Base-by-base conservation (phyloP, 2,113 vertebrate species). In the Microcebus jonahi region DNA sequence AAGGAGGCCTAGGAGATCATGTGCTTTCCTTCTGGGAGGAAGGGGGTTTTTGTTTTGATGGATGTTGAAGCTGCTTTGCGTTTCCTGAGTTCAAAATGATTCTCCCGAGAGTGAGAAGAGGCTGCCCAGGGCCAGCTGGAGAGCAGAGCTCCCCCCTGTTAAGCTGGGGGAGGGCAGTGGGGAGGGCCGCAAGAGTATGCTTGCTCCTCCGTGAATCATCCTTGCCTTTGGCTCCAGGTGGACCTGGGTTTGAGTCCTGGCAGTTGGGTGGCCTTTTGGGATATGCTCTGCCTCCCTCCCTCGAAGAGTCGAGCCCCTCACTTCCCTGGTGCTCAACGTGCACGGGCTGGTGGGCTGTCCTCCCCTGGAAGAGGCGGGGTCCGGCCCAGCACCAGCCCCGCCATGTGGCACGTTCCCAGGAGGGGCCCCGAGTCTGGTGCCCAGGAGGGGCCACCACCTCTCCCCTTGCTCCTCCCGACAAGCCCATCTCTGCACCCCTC, bases 151-250 rank as follows among this genome's bases (percentile, higher is more conserved):
- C 45, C 68, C 36, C 48, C 29, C 11, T 6, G 9, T 11, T n/a
- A 15, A 8, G n/a, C 0, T 0, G 34, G 6, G 1, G 20, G 21
- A 36, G 67, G 55, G 29, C 2, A 15, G 0, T 6, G 11, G 1
- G 77, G 31, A 10, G 53, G 45, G 59, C 14, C 7, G 25, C 7
- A 0, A 21, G 23, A 25, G 23, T 79, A 2, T 13, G n/a, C 36
- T 2, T 4, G 61, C 21, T 39, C n/a, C 61, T 73, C 25, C 27
- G 0, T 0, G 67, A 59, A 42, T 42, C 82, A 20, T 20, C 83
- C 42, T 14, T 0, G 68, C 27, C 45, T 45, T 53, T 45, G 85
- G n/a, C 18, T 45, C n/a, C 77, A 18, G 10, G 3, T 0, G 23
- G 55, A 18, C 42, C 50, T 63, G 57, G 71, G 14, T 68, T 83